A percentile compares a stretch with the other conserved stretches of the same genome.
Conservation (phyloP, 2,888 invertebrate species). For the Dicranocentrus wangi region DNA sequence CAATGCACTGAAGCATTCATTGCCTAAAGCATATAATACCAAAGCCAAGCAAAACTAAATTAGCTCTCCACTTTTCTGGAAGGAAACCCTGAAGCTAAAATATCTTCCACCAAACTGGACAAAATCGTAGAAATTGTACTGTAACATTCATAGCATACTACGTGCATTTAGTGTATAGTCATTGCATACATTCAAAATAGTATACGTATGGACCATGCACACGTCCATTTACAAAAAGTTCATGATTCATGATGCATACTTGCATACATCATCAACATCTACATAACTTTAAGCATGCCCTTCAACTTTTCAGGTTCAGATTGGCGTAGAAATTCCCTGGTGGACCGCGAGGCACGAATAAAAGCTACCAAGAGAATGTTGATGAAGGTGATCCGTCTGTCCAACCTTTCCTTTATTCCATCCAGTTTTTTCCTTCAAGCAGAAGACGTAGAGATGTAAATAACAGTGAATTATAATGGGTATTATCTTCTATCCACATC, state of each 20-base stretch:
- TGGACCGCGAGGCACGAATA: constrained; percentile 55
- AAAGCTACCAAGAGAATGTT: constrained; percentile 31
- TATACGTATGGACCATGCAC: too few relatives aligned
- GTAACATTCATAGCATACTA: too few relatives aligned
- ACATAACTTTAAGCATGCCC: constrained; percentile 59
- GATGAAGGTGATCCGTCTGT: constrained; percentile 43
- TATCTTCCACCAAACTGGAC: too few relatives aligned
- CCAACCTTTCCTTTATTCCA: constrained; percentile 46
- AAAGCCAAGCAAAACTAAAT: too few relatives aligned
- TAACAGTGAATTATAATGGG: constrained; percentile 62
- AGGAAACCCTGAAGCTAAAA: too few relatives aligned
- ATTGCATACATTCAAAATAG: too few relatives aligned
- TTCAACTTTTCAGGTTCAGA: constrained; percentile 62
- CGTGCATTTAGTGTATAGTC: too few relatives aligned
- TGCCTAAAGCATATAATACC: too few relatives aligned
- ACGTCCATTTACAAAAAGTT: constrained; percentile 10
- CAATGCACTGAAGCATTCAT: too few relatives aligned
- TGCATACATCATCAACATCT: constrained; percentile 24
- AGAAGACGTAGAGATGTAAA: constrained; percentile 50
- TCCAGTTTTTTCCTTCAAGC: constrained; percentile 32
- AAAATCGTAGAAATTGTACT: too few relatives aligned
- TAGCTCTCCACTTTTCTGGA: too few relatives aligned
- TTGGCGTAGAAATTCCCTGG: constrained; percentile 41
- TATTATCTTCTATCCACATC: constrained; percentile 46
- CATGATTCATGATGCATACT: too few relatives aligned